Evolutionary conservation across 2,888 invertebrate genomes (phyloP).

Genomic region (Platynereis dumerilii): DNA sequence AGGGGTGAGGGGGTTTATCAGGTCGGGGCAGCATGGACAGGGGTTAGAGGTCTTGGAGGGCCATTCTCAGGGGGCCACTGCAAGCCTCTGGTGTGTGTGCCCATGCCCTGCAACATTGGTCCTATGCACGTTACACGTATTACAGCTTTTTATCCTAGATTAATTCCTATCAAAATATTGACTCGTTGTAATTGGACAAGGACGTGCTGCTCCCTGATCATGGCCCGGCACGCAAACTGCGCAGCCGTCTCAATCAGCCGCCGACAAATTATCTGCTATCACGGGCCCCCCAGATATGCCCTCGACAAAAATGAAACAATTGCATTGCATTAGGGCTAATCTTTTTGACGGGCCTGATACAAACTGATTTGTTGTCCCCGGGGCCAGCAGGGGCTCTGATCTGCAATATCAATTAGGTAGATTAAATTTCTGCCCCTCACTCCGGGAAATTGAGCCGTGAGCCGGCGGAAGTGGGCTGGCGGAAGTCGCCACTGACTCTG

Average conservation of each 20-base stretch:
- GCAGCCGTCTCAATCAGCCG: neutral
- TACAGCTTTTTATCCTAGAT: slow-evolving; percentile 15
- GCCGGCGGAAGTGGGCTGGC: no score
- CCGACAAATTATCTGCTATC: slow-evolving; percentile 14
- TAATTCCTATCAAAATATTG: slow-evolving; percentile 25
- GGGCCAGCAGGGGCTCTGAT: neutral
- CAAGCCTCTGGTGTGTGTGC: no score
- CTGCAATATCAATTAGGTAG: slow-evolving; percentile 13
- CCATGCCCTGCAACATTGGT: no score
- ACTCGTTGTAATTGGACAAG: slow-evolving; percentile 11
- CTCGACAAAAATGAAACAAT: slow-evolving; percentile 8
- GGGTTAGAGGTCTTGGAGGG: no score
- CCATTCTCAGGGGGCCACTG: no score
- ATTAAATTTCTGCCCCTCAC: slow-evolving; percentile 14
- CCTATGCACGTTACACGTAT: no score
- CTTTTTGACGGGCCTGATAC: slow-evolving; percentile 4
- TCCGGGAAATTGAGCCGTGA: no score
- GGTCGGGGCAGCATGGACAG: no score
- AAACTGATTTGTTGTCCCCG: neutral
- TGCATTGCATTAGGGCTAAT: slow-evolving; percentile 13
- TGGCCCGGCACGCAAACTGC: slow-evolving; percentile 15
- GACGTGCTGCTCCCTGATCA: slow-evolving; percentile 11
- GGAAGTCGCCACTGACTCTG: no score
- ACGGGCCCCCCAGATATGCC: slow-evolving; percentile 3
- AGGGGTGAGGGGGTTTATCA: no score